Evolutionary conservation across 2,888 invertebrate species (phyloP), one percentile per base, ranked within the genome.

Genomic region (Epirrhoe alternata): DNA sequence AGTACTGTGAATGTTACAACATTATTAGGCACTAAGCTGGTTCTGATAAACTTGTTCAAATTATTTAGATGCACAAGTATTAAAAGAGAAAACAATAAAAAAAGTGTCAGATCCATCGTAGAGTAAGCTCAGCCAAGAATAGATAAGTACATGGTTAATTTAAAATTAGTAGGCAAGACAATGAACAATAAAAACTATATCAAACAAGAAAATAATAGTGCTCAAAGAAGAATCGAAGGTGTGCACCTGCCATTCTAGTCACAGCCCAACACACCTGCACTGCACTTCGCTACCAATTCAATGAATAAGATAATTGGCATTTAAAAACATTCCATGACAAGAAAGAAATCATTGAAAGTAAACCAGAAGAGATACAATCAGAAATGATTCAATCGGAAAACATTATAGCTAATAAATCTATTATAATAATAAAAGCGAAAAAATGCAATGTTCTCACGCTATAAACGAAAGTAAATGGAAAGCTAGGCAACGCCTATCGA

Each of bases 171-270:
- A 33, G 51, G 49, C 38, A 47, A 33, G 51, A 47, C 38, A 47
- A 49, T 53, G 52, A 57, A 66, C 64, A 72, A 75, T 70, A 74
- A 61, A 77, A 77, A 78, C 72, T 71, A 79, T 80, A 81, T 68
- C 12, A 16, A 77, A 73, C 79, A 73, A 74, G 74, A 73, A 66
- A 73, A 70, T 38, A 16, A 49, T 64, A 68, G 72, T 58, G 73
- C 65, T 61, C 49, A 61, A 58, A 57, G 60, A 64, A 66, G 64
- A 65, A 64, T 61, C 56, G 64, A 69, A 60, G 24, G 24, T 24
- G 3, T 72, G 61, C 85, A 86, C 84, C 86, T 86, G 86, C 80
- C 79, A 75, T 76, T 78, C 77, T 80, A 75, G 79, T 78, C 58
- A 49, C 53, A 64, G 60, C 54, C 35, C 47, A 61, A 63, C 57